Evolutionary conservation across 2,888 invertebrate species (phyloP), one percentile per base, ranked within the genome.

Genomic region (Dione juno): DNA sequence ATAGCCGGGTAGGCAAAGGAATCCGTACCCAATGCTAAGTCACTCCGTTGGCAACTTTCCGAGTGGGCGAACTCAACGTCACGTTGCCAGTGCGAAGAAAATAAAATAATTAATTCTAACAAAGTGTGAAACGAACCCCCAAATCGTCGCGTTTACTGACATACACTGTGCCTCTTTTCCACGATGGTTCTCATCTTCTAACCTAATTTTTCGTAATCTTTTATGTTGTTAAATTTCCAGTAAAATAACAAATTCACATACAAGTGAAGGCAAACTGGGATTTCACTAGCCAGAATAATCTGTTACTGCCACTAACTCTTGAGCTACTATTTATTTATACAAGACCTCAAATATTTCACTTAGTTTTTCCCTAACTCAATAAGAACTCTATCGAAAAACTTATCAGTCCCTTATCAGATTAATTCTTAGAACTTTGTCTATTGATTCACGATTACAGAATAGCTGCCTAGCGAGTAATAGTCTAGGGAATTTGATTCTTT

Each of bases 401-500:
- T 40, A 53, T 52, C 58, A 70, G 43, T 70, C 41, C 66, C 52
- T 66, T 59, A 67, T 65, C 68, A 37, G 67, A 70, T 63, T 66
- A 68, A 68, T 66, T 70, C 68, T 73, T 48, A 43, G 21, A 66
- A 69, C 57, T 70, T 70, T 54, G 54, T 61, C 43, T 66, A 70
- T 68, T 61, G 65, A 70, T 45, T 73, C 58, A 53, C 57, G 65
- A 73, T 66, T 63, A 63, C 63, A 50, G 63, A 63, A 63, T 63
- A 35, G 45, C 37, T 57, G 78, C 79, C 79, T 79, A 76, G 83
- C 82, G 85, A 82, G 84, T 84, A 85, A 83, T 85, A 84, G 85
- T 82, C 80, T 80, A 77, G 79, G 81, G 80, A 82, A 83, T 82
- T 83, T 82, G 81, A 83, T 87, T 83, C 82, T 83, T 80, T 74